Base-by-base conservation (phyloP, 2,888 invertebrate species). In the Noctua fimbriata region DNA sequence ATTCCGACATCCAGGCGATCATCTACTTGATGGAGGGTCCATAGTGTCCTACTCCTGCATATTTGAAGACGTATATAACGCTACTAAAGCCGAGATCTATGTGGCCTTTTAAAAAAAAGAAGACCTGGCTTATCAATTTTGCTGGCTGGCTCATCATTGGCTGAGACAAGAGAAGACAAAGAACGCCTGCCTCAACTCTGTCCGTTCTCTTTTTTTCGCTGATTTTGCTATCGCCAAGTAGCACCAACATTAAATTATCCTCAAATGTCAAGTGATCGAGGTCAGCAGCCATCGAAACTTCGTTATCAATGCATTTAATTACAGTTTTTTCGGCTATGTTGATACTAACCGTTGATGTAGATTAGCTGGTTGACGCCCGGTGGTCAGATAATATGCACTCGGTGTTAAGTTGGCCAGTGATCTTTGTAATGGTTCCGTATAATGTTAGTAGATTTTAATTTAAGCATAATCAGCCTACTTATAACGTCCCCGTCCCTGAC, bases 221-320 rank as follows among this genome's bases (percentile, higher is more conserved):
- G n/a, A 78, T 78, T 41, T 36, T 55, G 41, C 21, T 80, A 81
- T 83, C 67, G 14, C 6, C 18, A 21, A 28, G 58, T 76, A 69
- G 12, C n/a, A n/a, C 9, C n/a, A 72, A 18, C 21, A 55, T 18
- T 52, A 32, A 69, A 66, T 73, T 41, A 72, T 66, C 4, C 44
- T 52, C 55, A 36, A 44, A 28, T 44, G 21, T 73, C 21, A 73
- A 77, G 71, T 24, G 71, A 63, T 32, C 41, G 67, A 72, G 74
- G 74, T 81, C 69, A 78, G 14, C 2, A 70, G 24, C 14, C 28
- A 41, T 10, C 12, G 28, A 16, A 73, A 28, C 69, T 36, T 44
- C 5, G 28, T 78, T 84, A 84, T 84, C 85, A 73, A 58, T 66
- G 77, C 44, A 72, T 82, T 82, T 79, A 76, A 71, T 78, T 79